Conservation (phyloP, 2,888 invertebrate genomes). For the Ecdyonurus torrentis region DNA sequence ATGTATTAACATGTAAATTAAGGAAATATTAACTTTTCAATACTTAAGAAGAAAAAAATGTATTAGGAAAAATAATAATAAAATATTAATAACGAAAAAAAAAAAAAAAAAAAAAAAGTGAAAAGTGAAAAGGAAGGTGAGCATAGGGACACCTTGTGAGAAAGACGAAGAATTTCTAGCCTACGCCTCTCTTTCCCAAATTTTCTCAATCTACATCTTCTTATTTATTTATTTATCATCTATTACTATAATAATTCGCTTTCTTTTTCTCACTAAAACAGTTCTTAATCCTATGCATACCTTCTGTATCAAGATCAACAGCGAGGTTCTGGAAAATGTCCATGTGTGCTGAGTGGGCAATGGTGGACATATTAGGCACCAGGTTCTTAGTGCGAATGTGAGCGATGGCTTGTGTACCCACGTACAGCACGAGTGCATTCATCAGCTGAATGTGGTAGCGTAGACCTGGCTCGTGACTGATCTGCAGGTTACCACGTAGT, state of each 20-base stretch:
- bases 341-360: constrained; percentile 97
- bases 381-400: constrained; percentile 80
- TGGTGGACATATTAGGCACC: constrained; percentile 92
- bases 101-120: too few relatives aligned
- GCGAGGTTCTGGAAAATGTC: constrained; percentile 99
- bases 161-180: too few relatives aligned
- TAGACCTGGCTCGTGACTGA: constrained; percentile 72
- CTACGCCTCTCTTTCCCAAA: too few relatives aligned
- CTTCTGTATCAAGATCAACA: constrained; percentile 95
- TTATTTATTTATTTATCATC: not conserved
- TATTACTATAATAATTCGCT: not conserved
- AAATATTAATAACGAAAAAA: too few relatives aligned
- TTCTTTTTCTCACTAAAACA: too few relatives aligned
- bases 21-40: too few relatives aligned
- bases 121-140: too few relatives aligned
- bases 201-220: too few relatives aligned
- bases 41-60: too few relatives aligned
- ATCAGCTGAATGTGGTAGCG: constrained; percentile 90
- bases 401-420: constrained; percentile 90
- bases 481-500: constrained; percentile 72
- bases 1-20: too few relatives aligned
- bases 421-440: constrained; percentile 94
- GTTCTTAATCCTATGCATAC: constrained; percentile 29
- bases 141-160: too few relatives aligned
- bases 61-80: too few relatives aligned